Conservation (phyloP, 2,113 vertebrate genomes). For the Ahaetulla prasina region DNA sequence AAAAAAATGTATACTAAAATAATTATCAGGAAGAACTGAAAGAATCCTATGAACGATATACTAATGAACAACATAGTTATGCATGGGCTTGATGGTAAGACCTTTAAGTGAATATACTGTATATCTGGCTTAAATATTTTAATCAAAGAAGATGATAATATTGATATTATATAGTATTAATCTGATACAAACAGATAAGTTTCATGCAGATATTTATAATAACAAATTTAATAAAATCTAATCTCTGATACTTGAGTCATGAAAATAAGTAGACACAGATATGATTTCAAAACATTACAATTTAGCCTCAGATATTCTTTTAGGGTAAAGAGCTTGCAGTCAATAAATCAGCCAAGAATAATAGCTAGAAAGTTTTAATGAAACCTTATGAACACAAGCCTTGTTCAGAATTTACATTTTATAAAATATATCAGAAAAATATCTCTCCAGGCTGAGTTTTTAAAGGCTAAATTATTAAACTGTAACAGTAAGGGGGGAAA, state of each 20-base stretch:
- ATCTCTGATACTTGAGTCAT: not conserved
- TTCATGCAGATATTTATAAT: not conserved
- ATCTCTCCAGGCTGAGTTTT: not conserved
- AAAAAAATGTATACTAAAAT: not conserved
- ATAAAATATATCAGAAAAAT: not conserved
- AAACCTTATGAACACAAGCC: not conserved
- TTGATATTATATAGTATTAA: not conserved
- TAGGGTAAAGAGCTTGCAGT: not conserved
- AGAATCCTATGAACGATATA: not conserved
- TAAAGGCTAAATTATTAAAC: not conserved
- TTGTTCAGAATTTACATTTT: not conserved
- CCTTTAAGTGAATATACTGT: not conserved
- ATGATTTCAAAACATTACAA: not conserved
- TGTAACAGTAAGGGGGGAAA: not conserved
- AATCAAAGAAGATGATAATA: not conserved
- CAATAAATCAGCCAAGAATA: not conserved
- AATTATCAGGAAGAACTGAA: not conserved
- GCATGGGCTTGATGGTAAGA: not conserved
- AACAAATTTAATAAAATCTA: not conserved
- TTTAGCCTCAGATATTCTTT: not conserved
- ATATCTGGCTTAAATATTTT: not conserved
- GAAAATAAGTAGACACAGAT: not conserved
- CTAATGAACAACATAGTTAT: not conserved
- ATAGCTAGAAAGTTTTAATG: not conserved
- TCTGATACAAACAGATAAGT: not conserved